Percentiles rank a stretch among this genome's conserved stretches.
Conservation (phyloP, 1,140 invertebrate genomes). For the Drosophila nannoptera region DNA sequence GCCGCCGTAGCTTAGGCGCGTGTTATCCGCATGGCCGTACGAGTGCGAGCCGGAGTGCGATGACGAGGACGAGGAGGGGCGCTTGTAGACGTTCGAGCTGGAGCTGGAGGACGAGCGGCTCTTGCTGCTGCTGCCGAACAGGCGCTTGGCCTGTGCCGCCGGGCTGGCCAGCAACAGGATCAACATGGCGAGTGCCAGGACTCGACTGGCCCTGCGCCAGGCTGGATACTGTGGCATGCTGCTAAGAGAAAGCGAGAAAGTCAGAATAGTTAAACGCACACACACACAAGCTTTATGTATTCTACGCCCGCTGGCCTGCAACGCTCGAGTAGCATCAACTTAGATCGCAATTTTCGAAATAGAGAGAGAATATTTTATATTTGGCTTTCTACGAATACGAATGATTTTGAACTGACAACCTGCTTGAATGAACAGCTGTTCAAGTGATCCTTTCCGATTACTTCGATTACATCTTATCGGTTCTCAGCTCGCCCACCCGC, state of each 20-base stretch:
- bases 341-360: too few species aligned
- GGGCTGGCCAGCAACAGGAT: slow-evolving; percentile 42
- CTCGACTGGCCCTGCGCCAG: slow-evolving; percentile 37
- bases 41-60: slow-evolving; percentile 10
- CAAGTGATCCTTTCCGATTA: too few species aligned
- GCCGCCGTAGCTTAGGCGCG: slow-evolving; percentile 54
- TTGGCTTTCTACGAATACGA: too few species aligned
- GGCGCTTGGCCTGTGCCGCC: slow-evolving; percentile 57
- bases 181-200: slow-evolving; percentile 39
- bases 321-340: slow-evolving; percentile 16
- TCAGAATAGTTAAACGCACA: background rate
- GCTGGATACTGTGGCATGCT: slow-evolving; percentile 44
- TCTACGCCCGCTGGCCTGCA: background rate
- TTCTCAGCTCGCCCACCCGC: background rate
- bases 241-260: slow-evolving; percentile 7
- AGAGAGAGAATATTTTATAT: too few species aligned
- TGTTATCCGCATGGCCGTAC: slow-evolving; percentile 48
- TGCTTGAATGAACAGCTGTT: background rate
- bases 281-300: slow-evolving; percentile 25
- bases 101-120: slow-evolving; percentile 41
- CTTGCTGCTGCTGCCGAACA: slow-evolving; percentile 48
- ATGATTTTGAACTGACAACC: background rate
- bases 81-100: slow-evolving; percentile 40
- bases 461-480: slow-evolving; percentile 2
- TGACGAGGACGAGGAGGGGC: slow-evolving; percentile 31